Base-by-base conservation (phyloP, 2,113 vertebrate genomes). In the Ranitomeya variabilis region DNA sequence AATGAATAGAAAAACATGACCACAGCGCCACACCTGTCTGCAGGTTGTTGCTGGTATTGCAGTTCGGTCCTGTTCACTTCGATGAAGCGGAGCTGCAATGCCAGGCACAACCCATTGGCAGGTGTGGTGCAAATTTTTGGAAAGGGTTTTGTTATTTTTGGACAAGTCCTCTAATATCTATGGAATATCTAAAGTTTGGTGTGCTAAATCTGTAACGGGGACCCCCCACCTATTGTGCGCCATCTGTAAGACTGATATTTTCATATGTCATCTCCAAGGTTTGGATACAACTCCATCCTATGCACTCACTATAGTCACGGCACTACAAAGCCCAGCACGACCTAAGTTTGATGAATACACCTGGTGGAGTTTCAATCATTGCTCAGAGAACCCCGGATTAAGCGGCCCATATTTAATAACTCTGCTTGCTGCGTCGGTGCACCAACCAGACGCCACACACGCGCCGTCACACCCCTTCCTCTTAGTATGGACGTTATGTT, bases 381-480 rank as follows among this genome's bases (percentile, higher is more conserved):
- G 55, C 18, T 51, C 74, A 23, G 21, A 11, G 19, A 23, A 7
- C 13, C 13, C 19, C 21, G 0, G n/a, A n/a, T 12, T 21, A 52
- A 15, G 26, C 21, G 19, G 23, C 12, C 64, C 11, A 55, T 12
- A 71, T 10, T 54, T 23, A 10, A 57, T 60, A 64, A 64, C 16
- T 54, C 18, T 57, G 37, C 51, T 14, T 14, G 7, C 52, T 21
- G 62, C n/a, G 23, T 57, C 19, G 51, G 37, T 69, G 55, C 52
- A 82, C 79, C 79, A 80, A 13, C 60, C 62, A 77, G n/a, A 9
- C 19, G 57, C 86, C 62, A 69, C 26, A 62, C 62, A 9, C 67
- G 7, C 15, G 62, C 87, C 54, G 14, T 15, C 26, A 60, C 62
- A 62, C 74, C 52, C 52, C 55, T 76, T 19, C 45, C 67, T 52